Percentiles rank a stretch among this genome's conserved stretches.
Conservation (phyloP, 2,888 invertebrate species). For the Ganaspis brasiliensis region DNA sequence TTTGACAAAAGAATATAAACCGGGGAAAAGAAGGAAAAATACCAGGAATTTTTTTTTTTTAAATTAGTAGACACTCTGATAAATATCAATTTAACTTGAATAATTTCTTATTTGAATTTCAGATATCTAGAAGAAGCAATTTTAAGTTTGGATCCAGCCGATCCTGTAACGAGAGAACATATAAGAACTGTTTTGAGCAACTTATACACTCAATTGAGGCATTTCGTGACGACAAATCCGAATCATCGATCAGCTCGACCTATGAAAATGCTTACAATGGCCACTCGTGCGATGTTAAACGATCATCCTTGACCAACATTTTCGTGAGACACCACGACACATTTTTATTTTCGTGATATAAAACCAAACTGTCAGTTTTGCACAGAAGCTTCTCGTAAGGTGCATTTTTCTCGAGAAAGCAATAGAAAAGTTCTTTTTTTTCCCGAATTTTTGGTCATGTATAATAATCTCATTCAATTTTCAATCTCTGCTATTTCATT, state of each 20-base stretch:
- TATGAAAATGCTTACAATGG: slow-evolving; percentile 89
- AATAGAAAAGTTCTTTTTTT: slow-evolving; percentile 38
- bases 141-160: slow-evolving; percentile 88
- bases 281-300: slow-evolving; percentile 83
- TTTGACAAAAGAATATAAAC: too few species aligned
- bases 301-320: slow-evolving; percentile 53
- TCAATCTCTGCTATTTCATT: slow-evolving; percentile 42
- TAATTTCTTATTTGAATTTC: too few species aligned
- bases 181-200: slow-evolving; percentile 89
- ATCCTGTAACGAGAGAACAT: slow-evolving; percentile 91
- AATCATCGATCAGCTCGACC: slow-evolving; percentile 85
- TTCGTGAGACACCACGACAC: slow-evolving; percentile 20
- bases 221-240: slow-evolving; percentile 86
- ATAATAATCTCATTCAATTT: slow-evolving; percentile 47
- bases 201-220: slow-evolving; percentile 88
- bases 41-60: too few species aligned
- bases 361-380: slow-evolving; percentile 27
- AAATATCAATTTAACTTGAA: too few species aligned
- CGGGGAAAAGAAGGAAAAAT: too few species aligned
- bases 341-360: slow-evolving; percentile 22
- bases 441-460: background rate
- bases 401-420: slow-evolving; percentile 12
- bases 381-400: slow-evolving; percentile 16
- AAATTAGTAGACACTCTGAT: too few species aligned
- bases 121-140: slow-evolving; percentile 95